Evolutionary conservation across 2,113 vertebrate genomes (phyloP).

Genomic region (Amphilophus citrinellus): DNA sequence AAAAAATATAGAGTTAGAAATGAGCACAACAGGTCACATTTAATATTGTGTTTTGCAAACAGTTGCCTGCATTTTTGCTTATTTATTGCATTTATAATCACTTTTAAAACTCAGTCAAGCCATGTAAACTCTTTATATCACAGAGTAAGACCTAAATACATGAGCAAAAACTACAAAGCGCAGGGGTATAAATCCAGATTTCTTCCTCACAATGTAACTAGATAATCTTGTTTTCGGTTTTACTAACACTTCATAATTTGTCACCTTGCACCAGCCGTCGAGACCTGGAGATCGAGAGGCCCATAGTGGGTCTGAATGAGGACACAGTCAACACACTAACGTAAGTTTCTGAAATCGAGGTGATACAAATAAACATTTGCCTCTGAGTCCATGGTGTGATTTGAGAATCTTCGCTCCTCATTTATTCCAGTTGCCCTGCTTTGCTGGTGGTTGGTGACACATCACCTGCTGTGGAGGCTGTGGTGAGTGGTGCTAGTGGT

Average conservation of each 20-base stretch:
- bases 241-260: not conserved
- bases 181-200: not conserved
- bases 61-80: not conserved
- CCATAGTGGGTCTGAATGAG: conserved; percentile 86
- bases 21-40: not conserved
- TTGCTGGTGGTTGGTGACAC: conserved; percentile 95
- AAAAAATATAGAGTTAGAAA: not conserved
- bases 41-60: not conserved
- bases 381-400: not conserved
- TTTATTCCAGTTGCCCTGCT: conserved; percentile 86
- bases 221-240: not conserved
- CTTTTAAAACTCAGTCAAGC: not conserved
- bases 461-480: conserved; percentile 94
- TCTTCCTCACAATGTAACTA: not conserved
- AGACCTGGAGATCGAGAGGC: conserved; percentile 95
- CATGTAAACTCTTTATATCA: not conserved
- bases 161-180: not conserved
- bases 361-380: not conserved
- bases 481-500: conserved; percentile 82
- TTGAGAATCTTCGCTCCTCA: not conserved
- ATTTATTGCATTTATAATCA: not conserved
- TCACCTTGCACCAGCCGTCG: conserved; percentile 84
- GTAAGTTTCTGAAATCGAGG: conserved; percentile 79
- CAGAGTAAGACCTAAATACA: not conserved
- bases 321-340: conserved; percentile 88